Evolutionary conservation across 2,797 vertebrate genomes (phyloP), one percentile per base, ranked within the genome.

Genomic region (Halcyon leucocephala): DNA sequence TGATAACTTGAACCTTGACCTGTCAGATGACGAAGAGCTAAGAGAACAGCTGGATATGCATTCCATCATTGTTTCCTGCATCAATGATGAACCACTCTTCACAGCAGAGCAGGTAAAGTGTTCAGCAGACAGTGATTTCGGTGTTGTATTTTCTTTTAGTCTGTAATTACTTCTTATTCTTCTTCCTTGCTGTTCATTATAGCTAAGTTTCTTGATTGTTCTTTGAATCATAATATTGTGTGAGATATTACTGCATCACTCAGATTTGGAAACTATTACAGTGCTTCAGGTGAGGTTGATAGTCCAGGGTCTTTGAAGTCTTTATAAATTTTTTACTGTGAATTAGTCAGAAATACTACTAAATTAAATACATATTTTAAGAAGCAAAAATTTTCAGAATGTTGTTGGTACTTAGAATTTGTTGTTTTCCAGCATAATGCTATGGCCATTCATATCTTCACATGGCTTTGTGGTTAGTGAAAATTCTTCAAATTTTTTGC

Each of bases 41-140:
- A 98, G 99, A 96, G 99, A 99, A 72, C 99, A 99, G 97, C 97
- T 99, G 98, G 99, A 99, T 78, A 99, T 99, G 99, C 99, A 99
- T 97, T 99, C 99, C 3, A 99, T 99, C 96, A 99, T 99, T 5
- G 99, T 99, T 58, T 99, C 99, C 64, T 99, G 99, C 72, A 98
- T 99, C 88, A 99, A 88, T 8, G 99, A 99, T 2, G 99, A 99
- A 94, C 99, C 99, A 0, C 98, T 99, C 58, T 99, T 99, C 98
- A 99, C 99, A 11, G 99, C 99, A 14, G 99, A 99, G 37, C 99
- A 99, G 99, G 99, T 99, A 81, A 57, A 61, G 28, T 69, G 35
- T 80, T 88, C n/a, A 35, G 10, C 49, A 89, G 61, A 71, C 17
- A 33, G 2, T 44, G 9, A 35, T 94, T 52, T 46, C 65, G 10